Base-by-base conservation (phyloP, 2,888 invertebrate genomes). In the Sericinus montela region DNA sequence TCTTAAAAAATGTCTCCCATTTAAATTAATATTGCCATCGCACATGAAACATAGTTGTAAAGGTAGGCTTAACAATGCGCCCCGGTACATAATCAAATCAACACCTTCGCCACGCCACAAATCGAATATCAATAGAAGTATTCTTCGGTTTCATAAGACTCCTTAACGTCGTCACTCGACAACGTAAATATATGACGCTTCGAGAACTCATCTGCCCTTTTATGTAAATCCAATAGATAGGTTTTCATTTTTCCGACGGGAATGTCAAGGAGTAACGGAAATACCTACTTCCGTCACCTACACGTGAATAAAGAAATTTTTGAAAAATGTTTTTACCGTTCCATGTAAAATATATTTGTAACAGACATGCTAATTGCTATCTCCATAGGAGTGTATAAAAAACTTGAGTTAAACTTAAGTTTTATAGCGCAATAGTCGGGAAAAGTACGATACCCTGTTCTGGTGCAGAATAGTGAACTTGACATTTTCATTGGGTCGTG, bases 141-240 rank as follows among this genome's bases (percentile, higher is more conserved):
- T 39, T 48, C 43, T 48, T 30, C 42, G 32, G 36, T 36, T 36
- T 39, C 34, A 29, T 25, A 23, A 35, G 32, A 38, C 35, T 40
- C 38, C 34, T 49, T 37, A 29, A 39, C 39, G 36, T 52, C 35
- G 36, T 40, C 52, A 53, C 54, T 58, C 62, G 54, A 60, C 60
- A 60, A 52, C 52, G 54, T 57, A 60, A 63, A 44, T 44, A 68
- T 59, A 59, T 64, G 43, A 45, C 50, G 45, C 43, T 46, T 28
- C 38, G 42, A 45, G 43, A 57, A 55, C 51, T 59, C 56, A 54
- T 56, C 48, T 53, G 62, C 57, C 58, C 63, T 63, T 73, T 70
- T 73, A 74, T 73, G 74, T 66, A 69, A 72, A 74, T 75, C 58
- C 62, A 62, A 70, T 70, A 64, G 63, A 66, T 61, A 59, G 59